phyloP scores from a whole-genome alignment of 1,140 invertebrate genomes.

The Magallana ariakensis region DNA sequence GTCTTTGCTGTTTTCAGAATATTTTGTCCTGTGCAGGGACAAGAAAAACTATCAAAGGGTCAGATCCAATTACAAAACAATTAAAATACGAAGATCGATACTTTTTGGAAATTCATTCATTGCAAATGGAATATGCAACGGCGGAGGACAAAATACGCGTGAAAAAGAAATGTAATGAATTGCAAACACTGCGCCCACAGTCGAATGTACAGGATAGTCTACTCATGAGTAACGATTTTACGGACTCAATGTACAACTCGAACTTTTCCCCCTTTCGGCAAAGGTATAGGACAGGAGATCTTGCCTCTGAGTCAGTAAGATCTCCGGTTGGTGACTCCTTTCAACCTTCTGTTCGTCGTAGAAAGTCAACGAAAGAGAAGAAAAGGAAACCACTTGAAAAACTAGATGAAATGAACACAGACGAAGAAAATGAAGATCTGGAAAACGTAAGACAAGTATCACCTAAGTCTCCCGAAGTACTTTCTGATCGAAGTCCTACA shows the following conservation, averaged over 20 bases:
- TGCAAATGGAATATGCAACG: slow-evolving; percentile 54
- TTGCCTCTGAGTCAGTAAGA: neutral
- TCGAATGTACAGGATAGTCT: neutral
- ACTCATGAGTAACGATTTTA: neutral
- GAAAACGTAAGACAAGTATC: neutral
- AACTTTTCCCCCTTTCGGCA: neutral
- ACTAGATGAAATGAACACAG: slow-evolving; percentile 1
- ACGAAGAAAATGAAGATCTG: slow-evolving; percentile 3
- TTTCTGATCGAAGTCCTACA: slow-evolving; percentile 26
- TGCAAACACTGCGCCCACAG: slow-evolving; percentile 22
- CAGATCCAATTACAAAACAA: slow-evolving; percentile 55
- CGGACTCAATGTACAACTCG: neutral
- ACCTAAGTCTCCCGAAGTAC: slow-evolving; percentile 34
- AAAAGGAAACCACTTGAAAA: neutral
- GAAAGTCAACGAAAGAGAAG: neutral
- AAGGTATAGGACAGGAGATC: neutral
- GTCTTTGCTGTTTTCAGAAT: slow-evolving; percentile 43
- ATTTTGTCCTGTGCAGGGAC: slow-evolving; percentile 42
- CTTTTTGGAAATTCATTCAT: slow-evolving; percentile 53
- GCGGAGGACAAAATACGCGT: slow-evolving; percentile 48
- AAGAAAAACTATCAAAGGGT: slow-evolving; percentile 41
- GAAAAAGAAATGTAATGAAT: slow-evolving; percentile 43
- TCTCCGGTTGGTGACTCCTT: neutral
- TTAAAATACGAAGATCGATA: slow-evolving; percentile 40
- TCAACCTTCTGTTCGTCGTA: neutral